Percentiles rank a stretch among this genome's conserved stretches.
Evolutionary conservation across 2,797 vertebrate species (phyloP).

Genomic region (Geotrypetes seraphini): DNA sequence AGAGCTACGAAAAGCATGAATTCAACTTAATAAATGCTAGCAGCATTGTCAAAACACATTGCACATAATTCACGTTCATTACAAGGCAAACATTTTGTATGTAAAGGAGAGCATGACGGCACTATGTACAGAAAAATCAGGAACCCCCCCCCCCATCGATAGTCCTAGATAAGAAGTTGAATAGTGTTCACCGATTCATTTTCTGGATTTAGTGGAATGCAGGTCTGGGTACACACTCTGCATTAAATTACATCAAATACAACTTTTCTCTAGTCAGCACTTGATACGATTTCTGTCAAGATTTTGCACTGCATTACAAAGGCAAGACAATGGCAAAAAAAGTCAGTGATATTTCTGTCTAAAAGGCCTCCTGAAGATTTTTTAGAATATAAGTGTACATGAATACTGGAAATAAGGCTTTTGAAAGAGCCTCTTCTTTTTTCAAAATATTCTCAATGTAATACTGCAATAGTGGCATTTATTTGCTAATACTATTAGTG

Average conservation of each 20-base stretch:
- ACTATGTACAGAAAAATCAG: constrained; percentile 37
- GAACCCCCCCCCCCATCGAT: constrained; percentile 36
- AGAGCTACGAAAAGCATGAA: constrained; percentile 14
- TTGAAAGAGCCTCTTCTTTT: no score
- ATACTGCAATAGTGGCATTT: no score
- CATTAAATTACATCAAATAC: constrained; percentile 37
- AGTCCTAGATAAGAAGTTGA: constrained; percentile 30
- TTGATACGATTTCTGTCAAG: constrained; percentile 8
- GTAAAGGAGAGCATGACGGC: constrained; percentile 26
- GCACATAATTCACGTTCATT: no score
- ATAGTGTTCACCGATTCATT: constrained; percentile 61
- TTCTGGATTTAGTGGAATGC: constrained; percentile 35
- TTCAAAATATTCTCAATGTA: no score
- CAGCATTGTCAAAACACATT: constrained; percentile 39
- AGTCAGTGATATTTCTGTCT: no score
- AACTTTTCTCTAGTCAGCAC: constrained; percentile 13
- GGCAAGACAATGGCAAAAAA: background rate
- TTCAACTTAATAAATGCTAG: constrained; percentile 41
- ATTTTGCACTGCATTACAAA: background rate
- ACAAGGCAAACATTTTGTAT: constrained; percentile 28
- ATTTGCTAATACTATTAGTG: no score
- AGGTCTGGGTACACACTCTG: constrained; percentile 18
- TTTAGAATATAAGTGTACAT: no score
- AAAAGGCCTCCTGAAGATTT: no score
- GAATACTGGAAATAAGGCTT: no score